Conservation (phyloP, 30 jellyfish, hydroid and myxozoan species). For the Cassiopea andromeda region DNA sequence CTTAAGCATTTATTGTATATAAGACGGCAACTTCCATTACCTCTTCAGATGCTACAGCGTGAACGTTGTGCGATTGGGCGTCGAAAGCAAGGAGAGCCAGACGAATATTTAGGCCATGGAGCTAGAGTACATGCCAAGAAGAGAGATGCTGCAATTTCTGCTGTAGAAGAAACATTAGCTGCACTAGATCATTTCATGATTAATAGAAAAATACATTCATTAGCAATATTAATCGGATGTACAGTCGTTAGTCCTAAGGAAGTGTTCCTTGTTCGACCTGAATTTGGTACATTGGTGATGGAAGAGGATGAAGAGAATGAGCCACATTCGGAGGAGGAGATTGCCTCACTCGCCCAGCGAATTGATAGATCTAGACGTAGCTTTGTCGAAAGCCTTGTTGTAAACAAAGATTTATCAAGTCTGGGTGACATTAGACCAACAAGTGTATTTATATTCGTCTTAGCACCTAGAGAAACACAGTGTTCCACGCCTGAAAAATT, state of each 20-base stretch:
- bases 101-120: conserved; percentile 9
- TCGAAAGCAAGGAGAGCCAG: background rate
- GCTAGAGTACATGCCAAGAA: conserved; percentile 5
- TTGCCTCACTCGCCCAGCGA: background rate
- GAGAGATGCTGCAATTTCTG: conserved; percentile 26
- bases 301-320: background rate
- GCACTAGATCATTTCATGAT: conserved; percentile 9
- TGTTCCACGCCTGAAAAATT: background rate
- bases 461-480: conserved; percentile 32
- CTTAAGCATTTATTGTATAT: conserved; percentile 41
- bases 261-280: conserved; percentile 29
- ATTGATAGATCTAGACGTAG: conserved; percentile 12
- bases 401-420: conserved; percentile 17
- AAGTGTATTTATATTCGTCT: conserved; percentile 31
- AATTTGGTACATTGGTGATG: background rate
- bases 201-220: background rate
- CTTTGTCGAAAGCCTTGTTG: conserved; percentile 5
- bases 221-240: conserved; percentile 49
- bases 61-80: background rate
- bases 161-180: background rate
- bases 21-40: conserved; percentile 60
- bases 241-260: conserved; percentile 61
- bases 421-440: conserved; percentile 42
- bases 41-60: conserved; percentile 22
- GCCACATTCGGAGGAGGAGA: background rate